Evolutionary conservation across 2,113 vertebrate genomes (phyloP), one percentile per base, ranked within the genome.

Genomic region (Passer montanus): DNA sequence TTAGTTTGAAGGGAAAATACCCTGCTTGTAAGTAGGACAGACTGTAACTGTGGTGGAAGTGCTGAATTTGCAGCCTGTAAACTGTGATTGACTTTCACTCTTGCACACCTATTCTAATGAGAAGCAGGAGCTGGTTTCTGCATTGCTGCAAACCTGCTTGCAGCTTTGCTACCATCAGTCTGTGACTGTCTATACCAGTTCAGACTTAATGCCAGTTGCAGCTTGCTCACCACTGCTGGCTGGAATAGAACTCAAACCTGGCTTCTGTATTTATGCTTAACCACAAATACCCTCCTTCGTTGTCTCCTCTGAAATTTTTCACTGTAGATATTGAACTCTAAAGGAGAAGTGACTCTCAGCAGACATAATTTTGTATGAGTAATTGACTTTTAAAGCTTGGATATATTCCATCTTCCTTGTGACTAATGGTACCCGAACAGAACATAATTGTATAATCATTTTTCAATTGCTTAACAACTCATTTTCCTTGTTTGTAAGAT

Each of bases 371-470:
- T 93, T 92, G 96, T 93, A 92, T 94, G 97, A 98, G 83, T 95
- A 97, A 98, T 94, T 98, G 53, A 83, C 90, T 95, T 97, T 93
- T 95, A 95, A 97, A 97, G 91, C 94, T 94, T 96, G 92, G 94
- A 94, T 96, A 60, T 90, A 87, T 96, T 97, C 97, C 96, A 96
- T 97, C 67, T 97, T 97, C 92, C 92, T 92, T 96, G 89, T 98
- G 98, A 98, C 96, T 97, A 98, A 98, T 96, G 96, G 94, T 93
- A 96, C 92, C 96, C 3, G 56, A 98, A 96, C 93, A 90, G 94
- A 97, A 93, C 52, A 75, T 95, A 96, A 97, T 98, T 97, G 91
- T 91, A 96, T 97, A 98, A 98, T 98, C 79, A 95, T 95, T 97
- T 98, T 95, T 89, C 96, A 95, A 89, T 97, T 98, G 96, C 97